Evolutionary conservation across 2,113 vertebrate genomes (phyloP).

Genomic region (Crotophaga sulcirostris): DNA sequence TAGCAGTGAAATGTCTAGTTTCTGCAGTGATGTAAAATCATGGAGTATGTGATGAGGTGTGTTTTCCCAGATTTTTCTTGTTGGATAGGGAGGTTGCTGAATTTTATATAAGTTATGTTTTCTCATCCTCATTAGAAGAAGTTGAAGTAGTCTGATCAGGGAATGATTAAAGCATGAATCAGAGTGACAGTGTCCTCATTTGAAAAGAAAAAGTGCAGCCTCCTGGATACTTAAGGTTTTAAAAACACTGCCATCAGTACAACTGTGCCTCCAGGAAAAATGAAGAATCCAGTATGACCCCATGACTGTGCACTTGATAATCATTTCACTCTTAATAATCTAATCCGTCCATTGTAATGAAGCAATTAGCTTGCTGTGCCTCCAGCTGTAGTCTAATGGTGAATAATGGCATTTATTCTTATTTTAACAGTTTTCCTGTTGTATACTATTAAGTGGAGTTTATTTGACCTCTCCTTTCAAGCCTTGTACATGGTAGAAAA

Average conservation of each 20-base stretch:
- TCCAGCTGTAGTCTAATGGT: slow-evolving; percentile 9
- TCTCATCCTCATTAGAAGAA: neutral
- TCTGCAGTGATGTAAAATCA: neutral
- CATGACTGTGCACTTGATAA: slow-evolving; percentile 45
- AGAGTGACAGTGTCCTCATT: neutral
- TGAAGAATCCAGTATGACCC: slow-evolving; percentile 13
- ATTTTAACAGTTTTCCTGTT: slow-evolving; percentile 9
- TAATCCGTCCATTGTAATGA: slow-evolving; percentile 37
- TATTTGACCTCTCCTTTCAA: neutral
- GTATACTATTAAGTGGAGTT: neutral
- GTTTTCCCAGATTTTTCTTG: neutral
- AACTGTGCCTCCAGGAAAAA: slow-evolving; percentile 15
- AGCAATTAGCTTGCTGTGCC: slow-evolving; percentile 47
- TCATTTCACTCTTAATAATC: slow-evolving; percentile 55
- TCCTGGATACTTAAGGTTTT: neutral
- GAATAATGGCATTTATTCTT: neutral
- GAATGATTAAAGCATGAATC: neutral
- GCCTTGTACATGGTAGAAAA: neutral
- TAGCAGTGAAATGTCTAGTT: neutral
- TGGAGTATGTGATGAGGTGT: neutral
- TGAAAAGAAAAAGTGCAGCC: slow-evolving; percentile 11
- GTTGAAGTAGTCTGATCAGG: neutral
- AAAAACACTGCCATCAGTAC: neutral
- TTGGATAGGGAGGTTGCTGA: neutral
- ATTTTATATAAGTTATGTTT: neutral